phyloP scores from a whole-genome alignment of 2,888 invertebrate species.

The Geophilus truncorum region DNA sequence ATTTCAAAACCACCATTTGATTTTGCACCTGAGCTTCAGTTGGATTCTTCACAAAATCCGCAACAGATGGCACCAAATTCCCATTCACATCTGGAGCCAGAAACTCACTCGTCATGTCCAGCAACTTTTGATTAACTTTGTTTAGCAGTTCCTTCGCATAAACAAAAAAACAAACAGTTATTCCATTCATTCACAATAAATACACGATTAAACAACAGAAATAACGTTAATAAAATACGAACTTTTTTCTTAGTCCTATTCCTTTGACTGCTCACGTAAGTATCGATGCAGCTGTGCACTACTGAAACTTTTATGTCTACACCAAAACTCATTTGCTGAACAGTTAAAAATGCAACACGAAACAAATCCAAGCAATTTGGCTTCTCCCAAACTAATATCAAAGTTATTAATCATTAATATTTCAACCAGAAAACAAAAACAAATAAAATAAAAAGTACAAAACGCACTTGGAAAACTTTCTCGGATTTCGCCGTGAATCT shows the following conservation, averaged over 20 bases:
- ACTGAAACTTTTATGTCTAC: constrained; percentile 57
- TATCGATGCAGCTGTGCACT: constrained; percentile 58
- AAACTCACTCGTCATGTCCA: not conserved
- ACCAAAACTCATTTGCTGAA: constrained; percentile 62
- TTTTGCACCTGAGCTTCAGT: not conserved
- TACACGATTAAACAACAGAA: not conserved
- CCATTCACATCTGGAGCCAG: not conserved
- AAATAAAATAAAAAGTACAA: constrained; percentile 29
- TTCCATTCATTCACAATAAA: not conserved
- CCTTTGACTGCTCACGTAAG: constrained; percentile 60
- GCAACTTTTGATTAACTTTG: not conserved
- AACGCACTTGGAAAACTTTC: not conserved
- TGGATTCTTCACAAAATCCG: not conserved
- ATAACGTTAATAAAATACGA: not conserved
- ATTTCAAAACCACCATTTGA: constrained; percentile 9
- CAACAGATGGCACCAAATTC: not conserved
- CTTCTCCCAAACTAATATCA: constrained; percentile 56
- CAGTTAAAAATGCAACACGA: constrained; percentile 60
- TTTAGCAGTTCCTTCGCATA: not conserved
- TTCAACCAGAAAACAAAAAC: not conserved
- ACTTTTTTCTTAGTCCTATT: constrained; percentile 43
- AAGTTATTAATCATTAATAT: not conserved
- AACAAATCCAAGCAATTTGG: constrained; percentile 61
- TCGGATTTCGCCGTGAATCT: not conserved
- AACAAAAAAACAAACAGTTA: not conserved